Percentiles rank a stretch among this genome's conserved stretches.
Evolutionary conservation across 2,888 invertebrate species (phyloP).

Genomic region (Trachelus iudaicus): DNA sequence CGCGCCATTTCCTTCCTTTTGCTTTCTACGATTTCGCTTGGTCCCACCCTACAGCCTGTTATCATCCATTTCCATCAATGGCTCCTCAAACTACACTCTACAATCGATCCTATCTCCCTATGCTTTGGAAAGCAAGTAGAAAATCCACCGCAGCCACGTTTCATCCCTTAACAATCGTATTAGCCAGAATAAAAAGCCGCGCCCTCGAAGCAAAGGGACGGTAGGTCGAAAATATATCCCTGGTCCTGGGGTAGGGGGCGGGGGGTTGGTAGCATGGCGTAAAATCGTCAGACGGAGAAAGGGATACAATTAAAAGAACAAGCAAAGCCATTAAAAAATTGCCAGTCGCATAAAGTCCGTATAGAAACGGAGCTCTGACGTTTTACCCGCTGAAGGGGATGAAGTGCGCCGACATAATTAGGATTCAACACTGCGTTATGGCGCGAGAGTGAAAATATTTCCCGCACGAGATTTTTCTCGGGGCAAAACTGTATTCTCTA

Average conservation of each 20-base stretch:
- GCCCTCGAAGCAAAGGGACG: background rate
- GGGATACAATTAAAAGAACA: background rate
- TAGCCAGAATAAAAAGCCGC: background rate
- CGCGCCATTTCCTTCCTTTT: background rate
- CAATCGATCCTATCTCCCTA: background rate
- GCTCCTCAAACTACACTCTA: background rate
- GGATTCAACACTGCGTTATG: background rate
- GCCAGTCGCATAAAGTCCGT: background rate
- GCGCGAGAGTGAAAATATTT: background rate
- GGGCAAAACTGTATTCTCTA: background rate
- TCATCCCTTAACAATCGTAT: background rate
- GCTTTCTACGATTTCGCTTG: background rate
- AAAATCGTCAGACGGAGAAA: background rate
- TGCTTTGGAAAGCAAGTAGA: background rate
- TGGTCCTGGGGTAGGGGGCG: background rate
- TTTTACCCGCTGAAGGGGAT: background rate
- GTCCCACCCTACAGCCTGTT: background rate
- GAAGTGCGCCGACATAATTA: slow-evolving; percentile 1
- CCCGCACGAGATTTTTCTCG: background rate
- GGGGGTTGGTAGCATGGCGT: background rate
- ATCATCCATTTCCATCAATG: background rate
- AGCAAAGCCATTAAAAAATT: background rate
- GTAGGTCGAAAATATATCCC: background rate
- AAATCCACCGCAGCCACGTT: background rate
- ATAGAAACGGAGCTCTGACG: background rate